phyloP scores from a whole-genome alignment of 2,888 invertebrate species.

The Noctua janthina region DNA sequence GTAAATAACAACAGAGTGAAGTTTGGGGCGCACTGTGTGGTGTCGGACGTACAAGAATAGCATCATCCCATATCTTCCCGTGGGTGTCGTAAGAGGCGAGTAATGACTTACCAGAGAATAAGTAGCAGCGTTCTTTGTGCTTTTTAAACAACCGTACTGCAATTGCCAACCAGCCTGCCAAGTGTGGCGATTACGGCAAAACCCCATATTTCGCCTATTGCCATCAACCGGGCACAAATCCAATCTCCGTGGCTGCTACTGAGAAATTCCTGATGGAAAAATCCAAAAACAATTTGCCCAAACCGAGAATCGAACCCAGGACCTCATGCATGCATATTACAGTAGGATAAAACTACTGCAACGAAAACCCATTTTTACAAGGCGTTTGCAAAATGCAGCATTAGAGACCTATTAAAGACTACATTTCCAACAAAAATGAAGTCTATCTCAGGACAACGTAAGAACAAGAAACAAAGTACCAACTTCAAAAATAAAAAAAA shows the following conservation, averaged over 20 bases:
- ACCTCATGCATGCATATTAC: background rate
- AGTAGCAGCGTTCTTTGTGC: no score
- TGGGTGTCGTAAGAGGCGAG: no score
- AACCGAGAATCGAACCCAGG: background rate
- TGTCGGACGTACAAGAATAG: no score
- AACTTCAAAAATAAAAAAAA: slow-evolving; percentile 15
- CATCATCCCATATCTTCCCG: no score
- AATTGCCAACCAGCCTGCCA: no score
- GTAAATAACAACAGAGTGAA: background rate
- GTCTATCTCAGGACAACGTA: background rate
- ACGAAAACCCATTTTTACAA: background rate
- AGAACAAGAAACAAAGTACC: slow-evolving; percentile 2
- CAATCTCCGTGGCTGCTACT: no score
- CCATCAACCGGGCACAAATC: no score
- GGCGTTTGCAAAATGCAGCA: background rate
- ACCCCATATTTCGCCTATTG: no score
- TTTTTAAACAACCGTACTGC: no score
- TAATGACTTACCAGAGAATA: no score
- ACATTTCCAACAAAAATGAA: background rate
- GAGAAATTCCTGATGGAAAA: background rate
- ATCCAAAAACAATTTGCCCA: no score
- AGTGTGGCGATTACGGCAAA: no score
- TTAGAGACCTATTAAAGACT: background rate
- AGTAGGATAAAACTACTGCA: background rate
- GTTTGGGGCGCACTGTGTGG: background rate